These are phyloP conservation scores for Clarias laeviceps DNA, from an alignment of 2,797 vertebrate species.

Conservation along the genomic window DNA sequence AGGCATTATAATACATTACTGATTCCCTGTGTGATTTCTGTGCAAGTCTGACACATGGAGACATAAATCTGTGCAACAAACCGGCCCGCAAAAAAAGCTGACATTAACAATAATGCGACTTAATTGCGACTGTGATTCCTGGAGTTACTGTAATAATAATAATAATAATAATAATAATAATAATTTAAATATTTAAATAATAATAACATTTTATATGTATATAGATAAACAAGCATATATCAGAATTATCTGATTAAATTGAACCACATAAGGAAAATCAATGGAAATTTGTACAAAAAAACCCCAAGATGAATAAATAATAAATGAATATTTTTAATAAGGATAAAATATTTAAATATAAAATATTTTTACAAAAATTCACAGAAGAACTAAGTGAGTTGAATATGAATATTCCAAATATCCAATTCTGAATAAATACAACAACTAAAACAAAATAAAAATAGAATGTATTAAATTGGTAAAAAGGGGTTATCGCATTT, in stretches of 20 bases:
- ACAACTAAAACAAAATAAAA: not conserved
- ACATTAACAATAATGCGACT: slow-evolving; percentile 84
- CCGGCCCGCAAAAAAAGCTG: slow-evolving; percentile 66
- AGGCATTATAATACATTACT: slow-evolving; percentile 75
- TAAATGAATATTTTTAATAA: no score
- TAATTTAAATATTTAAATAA: no score
- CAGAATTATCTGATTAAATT: slow-evolving; percentile 68
- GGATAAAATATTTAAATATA: slow-evolving; percentile 1
- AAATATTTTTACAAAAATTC: not conserved
- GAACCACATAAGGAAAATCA: not conserved
- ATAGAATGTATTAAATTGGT: not conserved
- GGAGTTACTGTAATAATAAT: slow-evolving; percentile 52
- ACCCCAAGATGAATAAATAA: not conserved
- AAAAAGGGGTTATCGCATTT: not conserved
- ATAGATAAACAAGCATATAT: slow-evolving; percentile 3
- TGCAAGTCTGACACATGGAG: slow-evolving; percentile 66
- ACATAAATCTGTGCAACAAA: slow-evolving; percentile 64
- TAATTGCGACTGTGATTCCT: slow-evolving; percentile 78
- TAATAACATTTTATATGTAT: no score
- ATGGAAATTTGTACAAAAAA: slow-evolving; percentile 29
- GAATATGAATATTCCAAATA: not conserved
- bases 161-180: slow-evolving; percentile 68
- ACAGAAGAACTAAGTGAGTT: not conserved
- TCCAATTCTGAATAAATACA: no score
- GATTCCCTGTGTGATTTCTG: slow-evolving; percentile 58